Evolutionary conservation across 2,797 vertebrate species (phyloP).

Genomic region (Myotis planiceps): DNA sequence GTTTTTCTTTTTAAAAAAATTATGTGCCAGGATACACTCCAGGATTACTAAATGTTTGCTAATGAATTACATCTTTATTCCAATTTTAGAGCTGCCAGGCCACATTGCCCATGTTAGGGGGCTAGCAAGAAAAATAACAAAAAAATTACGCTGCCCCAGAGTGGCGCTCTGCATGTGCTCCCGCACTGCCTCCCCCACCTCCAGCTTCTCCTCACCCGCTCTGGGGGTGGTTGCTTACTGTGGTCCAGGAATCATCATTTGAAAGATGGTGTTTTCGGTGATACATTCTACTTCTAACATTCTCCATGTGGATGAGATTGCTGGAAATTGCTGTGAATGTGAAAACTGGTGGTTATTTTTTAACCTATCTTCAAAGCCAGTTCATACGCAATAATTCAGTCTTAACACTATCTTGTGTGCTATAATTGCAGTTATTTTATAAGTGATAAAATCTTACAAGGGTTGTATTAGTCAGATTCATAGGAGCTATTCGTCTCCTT

Average conservation of each 20-base stretch:
- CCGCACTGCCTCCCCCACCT: neutral
- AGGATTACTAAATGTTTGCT: neutral
- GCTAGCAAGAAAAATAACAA: conserved; percentile 3
- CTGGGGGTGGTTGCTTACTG: neutral
- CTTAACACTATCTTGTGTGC: neutral
- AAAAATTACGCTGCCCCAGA: neutral
- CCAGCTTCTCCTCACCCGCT: neutral
- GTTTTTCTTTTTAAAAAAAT: neutral
- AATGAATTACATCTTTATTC: neutral
- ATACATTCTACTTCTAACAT: neutral
- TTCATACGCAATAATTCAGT: neutral
- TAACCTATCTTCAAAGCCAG: conserved; percentile 15
- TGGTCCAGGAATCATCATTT: neutral
- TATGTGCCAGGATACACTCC: neutral
- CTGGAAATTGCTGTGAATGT: neutral
- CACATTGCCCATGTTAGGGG: neutral
- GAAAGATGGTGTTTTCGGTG: neutral
- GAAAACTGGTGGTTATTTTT: neutral
- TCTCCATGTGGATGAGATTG: neutral
- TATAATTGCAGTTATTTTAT: conserved; percentile 18
- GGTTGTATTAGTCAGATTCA: conserved; percentile 2
- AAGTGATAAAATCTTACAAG: conserved; percentile 30
- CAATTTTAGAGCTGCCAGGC: neutral
- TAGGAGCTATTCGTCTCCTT: neutral
- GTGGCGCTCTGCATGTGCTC: neutral